Evolutionary conservation across 2,888 invertebrate genomes (phyloP).

Genomic region (Cantharis rustica): DNA sequence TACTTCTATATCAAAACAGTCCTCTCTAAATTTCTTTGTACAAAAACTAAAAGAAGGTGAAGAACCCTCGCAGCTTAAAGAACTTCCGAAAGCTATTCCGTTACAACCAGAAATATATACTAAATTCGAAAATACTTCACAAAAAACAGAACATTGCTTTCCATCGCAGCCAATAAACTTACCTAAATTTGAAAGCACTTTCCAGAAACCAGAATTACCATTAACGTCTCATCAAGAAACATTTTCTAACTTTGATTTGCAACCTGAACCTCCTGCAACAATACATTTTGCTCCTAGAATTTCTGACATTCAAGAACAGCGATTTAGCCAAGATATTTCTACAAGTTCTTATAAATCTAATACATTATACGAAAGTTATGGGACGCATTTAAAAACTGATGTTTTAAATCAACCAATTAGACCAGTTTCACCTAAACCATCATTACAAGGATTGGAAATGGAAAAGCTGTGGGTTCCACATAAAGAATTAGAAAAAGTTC

Average conservation of each 20-base stretch:
- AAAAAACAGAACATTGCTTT: slow-evolving; percentile 42
- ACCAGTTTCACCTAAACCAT: slow-evolving; percentile 61
- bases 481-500: slow-evolving; percentile 45
- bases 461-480: slow-evolving; percentile 67
- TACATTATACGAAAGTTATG: not conserved
- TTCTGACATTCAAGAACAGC: not conserved
- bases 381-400: not conserved
- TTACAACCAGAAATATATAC: slow-evolving; percentile 54
- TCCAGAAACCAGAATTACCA: not conserved
- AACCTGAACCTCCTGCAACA: slow-evolving; percentile 74
- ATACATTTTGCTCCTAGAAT: slow-evolving; percentile 66
- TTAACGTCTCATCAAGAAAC: slow-evolving; percentile 23
- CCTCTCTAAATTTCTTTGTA: slow-evolving; percentile 70
- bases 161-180: not conserved
- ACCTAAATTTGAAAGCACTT: not conserved
- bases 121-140: slow-evolving; percentile 52
- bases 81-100: slow-evolving; percentile 45
- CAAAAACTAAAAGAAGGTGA: slow-evolving; percentile 64
- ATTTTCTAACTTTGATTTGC: slow-evolving; percentile 60
- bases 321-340: not conserved
- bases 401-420: slow-evolving; percentile 34
- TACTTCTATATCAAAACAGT: slow-evolving; percentile 65
- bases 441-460: slow-evolving; percentile 69
- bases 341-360: not conserved
- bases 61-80: slow-evolving; percentile 52